Evolutionary conservation across 2,113 vertebrate genomes (phyloP).

Genomic region (Oreochromis tanganicae): DNA sequence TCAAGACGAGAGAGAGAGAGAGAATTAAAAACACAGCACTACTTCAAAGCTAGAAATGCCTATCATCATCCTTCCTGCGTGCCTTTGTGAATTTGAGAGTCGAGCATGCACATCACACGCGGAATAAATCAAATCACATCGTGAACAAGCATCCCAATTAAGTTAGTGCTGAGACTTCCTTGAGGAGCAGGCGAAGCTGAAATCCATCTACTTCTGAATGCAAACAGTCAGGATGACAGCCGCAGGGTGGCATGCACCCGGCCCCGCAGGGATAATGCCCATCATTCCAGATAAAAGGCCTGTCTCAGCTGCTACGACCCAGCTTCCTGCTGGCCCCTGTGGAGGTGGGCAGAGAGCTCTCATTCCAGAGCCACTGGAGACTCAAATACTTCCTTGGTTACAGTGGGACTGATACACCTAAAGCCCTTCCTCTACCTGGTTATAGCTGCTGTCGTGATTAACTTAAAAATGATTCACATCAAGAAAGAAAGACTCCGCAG

Average conservation of each 20-base stretch:
- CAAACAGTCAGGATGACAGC: conserved; percentile 37
- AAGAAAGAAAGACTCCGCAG: conserved; percentile 15
- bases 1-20: not conserved
- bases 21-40: not conserved
- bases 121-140: conserved; percentile 33
- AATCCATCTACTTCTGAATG: conserved; percentile 23
- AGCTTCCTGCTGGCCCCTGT: conserved; percentile 7
- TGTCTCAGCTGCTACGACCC: conserved; percentile 25
- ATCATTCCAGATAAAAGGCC: conserved; percentile 45
- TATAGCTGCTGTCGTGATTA: conserved; percentile 16
- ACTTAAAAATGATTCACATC: conserved; percentile 29
- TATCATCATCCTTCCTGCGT: not conserved
- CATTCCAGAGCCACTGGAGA: not conserved
- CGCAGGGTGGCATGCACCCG: conserved; percentile 2
- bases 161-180: not conserved
- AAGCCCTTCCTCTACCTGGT: conserved; percentile 6
- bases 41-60: not conserved
- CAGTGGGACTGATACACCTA: conserved; percentile 13
- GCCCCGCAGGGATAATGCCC: conserved; percentile 22
- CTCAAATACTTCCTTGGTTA: conserved; percentile 38
- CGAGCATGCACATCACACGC: not conserved
- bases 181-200: not conserved
- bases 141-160: conserved; percentile 52
- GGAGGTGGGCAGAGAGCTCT: conserved; percentile 12
- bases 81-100: not conserved